Evolutionary conservation across 2,888 invertebrate genomes (phyloP).

Genomic region (Chrysodeixis includens): DNA sequence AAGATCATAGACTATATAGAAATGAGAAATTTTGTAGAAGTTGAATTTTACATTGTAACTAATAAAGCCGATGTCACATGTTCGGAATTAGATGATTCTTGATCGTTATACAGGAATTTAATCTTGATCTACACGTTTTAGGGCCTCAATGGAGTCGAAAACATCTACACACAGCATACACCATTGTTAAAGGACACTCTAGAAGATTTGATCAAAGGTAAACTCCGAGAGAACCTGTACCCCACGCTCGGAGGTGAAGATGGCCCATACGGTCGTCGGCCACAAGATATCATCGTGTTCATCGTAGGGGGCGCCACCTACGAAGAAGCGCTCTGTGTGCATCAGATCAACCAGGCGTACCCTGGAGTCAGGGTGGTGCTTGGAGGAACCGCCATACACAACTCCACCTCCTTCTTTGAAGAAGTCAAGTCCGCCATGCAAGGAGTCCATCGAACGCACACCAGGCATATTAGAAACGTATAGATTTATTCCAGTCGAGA

Average conservation of each 20-base stretch:
- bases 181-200: conserved; percentile 96
- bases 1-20: too few relatives aligned
- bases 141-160: conserved; percentile 98
- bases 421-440: conserved; percentile 92
- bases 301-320: conserved; percentile 99
- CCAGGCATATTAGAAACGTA: conserved; percentile 86
- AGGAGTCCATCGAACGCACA: conserved; percentile 91
- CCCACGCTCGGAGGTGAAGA: conserved; percentile 94
- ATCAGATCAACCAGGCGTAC: conserved; percentile 92
- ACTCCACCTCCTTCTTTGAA: conserved; percentile 94
- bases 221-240: conserved; percentile 95
- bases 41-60: too few relatives aligned
- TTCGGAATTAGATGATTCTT: too few relatives aligned
- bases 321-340: conserved; percentile 97
- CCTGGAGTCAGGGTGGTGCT: conserved; percentile 93
- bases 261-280: conserved; percentile 87
- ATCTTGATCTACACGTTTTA: conserved; percentile 58
- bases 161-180: conserved; percentile 99
- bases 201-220: conserved; percentile 97
- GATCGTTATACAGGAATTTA: too few relatives aligned
- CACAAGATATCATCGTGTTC: conserved; percentile 98
- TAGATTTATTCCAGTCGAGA: conserved; percentile 48
- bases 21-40: too few relatives aligned
- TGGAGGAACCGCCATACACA: conserved; percentile 98
- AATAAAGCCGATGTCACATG: too few relatives aligned